Conservation (phyloP, 2,888 invertebrate species). For the Diploptera punctata region DNA sequence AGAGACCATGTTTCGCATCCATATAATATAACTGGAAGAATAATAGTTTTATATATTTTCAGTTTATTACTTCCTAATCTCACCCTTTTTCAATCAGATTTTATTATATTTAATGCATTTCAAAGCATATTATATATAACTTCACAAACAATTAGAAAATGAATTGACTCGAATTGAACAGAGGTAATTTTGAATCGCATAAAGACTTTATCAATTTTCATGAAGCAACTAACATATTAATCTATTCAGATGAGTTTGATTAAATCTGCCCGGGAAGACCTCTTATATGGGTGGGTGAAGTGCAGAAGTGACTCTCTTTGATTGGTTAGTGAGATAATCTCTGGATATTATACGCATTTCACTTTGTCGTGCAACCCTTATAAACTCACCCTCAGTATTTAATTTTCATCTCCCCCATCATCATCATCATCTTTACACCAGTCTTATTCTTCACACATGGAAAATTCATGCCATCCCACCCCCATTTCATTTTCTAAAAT, state of each 20-base stretch:
- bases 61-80: too few relatives aligned
- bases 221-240: neutral
- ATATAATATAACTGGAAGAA: too few relatives aligned
- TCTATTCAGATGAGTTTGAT: neutral
- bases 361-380: constrained; percentile 31
- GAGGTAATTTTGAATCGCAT: too few relatives aligned
- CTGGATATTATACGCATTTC: constrained; percentile 41
- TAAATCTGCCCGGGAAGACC: constrained; percentile 11
- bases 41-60: too few relatives aligned
- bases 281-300: neutral
- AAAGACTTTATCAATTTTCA: too few relatives aligned
- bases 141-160: too few relatives aligned
- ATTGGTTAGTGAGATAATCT: constrained; percentile 43
- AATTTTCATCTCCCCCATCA: constrained; percentile 37
- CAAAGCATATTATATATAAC: too few relatives aligned
- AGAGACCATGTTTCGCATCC: too few relatives aligned
- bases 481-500: constrained; percentile 41
- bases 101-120: too few relatives aligned
- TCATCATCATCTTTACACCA: constrained; percentile 37
- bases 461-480: constrained; percentile 14
- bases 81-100: too few relatives aligned
- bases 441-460: constrained; percentile 18
- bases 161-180: too few relatives aligned
- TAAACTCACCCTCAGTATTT: constrained; percentile 31
- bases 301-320: constrained; percentile 32